A percentile compares a stretch with the other conserved stretches of the same genome.
phyloP scores from a whole-genome alignment of 2,888 invertebrate species.

The Pantelozetes paolii region DNA sequence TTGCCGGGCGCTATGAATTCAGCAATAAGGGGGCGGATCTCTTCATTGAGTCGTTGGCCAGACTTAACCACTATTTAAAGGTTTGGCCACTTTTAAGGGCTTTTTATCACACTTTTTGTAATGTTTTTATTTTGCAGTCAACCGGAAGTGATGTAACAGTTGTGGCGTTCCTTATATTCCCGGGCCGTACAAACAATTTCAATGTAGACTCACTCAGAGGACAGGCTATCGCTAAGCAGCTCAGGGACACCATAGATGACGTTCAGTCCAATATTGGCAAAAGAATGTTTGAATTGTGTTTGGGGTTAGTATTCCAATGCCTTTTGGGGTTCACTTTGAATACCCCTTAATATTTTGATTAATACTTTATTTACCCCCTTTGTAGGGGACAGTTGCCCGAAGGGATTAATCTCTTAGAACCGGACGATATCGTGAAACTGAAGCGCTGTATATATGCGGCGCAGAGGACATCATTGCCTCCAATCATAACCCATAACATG shows the following conservation, averaged over 20 bases:
- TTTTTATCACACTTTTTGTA: too few relatives aligned
- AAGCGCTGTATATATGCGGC: slow-evolving; percentile 89
- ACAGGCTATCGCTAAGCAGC: slow-evolving; percentile 93
- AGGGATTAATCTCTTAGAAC: slow-evolving; percentile 69
- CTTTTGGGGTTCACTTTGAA: too few relatives aligned
- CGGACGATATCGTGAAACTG: slow-evolving; percentile 88
- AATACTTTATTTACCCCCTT: too few relatives aligned
- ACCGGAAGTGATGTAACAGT: slow-evolving; percentile 83
- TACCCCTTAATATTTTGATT: too few relatives aligned
- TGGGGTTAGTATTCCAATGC: slow-evolving; percentile 84
- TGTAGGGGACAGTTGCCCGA: too few relatives aligned
- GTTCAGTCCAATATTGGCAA: slow-evolving; percentile 92
- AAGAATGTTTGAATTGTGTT: slow-evolving; percentile 76
- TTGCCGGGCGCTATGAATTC: slow-evolving; percentile 97
- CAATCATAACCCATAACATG: slow-evolving; percentile 97
- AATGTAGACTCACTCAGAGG: slow-evolving; percentile 96
- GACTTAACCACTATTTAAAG: slow-evolving; percentile 91
- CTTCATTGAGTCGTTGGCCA: slow-evolving; percentile 91
- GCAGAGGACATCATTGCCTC: slow-evolving; percentile 72
- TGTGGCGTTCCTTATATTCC: slow-evolving; percentile 96
- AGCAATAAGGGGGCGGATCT: slow-evolving; percentile 98
- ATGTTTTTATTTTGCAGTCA: too few relatives aligned
- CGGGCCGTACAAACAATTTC: slow-evolving; percentile 94
- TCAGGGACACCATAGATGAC: slow-evolving; percentile 84
- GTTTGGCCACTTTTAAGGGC: too few relatives aligned